Evolutionary conservation across 2,797 vertebrate species (phyloP), one percentile per base, ranked within the genome.

Genomic region (Malurus splendens): DNA sequence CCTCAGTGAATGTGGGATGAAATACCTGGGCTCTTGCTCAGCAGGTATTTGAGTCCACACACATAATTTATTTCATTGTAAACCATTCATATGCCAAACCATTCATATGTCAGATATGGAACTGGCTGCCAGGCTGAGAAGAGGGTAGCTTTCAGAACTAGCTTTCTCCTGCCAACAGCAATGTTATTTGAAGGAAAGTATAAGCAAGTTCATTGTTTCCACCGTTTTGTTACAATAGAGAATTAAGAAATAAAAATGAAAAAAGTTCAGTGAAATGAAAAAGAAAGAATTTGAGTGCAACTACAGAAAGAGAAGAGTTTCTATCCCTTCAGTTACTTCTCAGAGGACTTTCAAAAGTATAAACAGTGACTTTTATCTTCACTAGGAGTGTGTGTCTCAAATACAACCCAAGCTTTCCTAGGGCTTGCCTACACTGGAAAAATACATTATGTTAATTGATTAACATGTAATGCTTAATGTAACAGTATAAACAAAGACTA

Each of bases 381-480:
- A 52, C 77, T 55, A 51, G 7, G 12, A 42, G 24, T 50, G 78
- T 77, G 38, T 36, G 38, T 62, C 62, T 87, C 45, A 68, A 41
- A 39, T 45, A 67, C 61, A 90, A 36, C 33, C 84, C 44, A 51
- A 81, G 45, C 66, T 33, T 81, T 75, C 47, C n/a, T 22, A 78
- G 38, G 75, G 66, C 79, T 87, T 92, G 84, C 64, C 84, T 85
- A 60, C 24, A 13, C 82, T 90, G 55, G 86, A 77, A 90, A 77
- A 92, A 71, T 33, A 38, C 27, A 52, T 91, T 77, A 68, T 80
- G 59, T 59, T 85, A 82, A 90, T 78, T 90, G 76, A 93, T 91
- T 77, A 88, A 82, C 33, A 54, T 4, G 0, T 65, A 85, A 74
- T 36, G 67, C 60, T 80, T 77, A 85, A 56, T 17, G 2, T 65